These are phyloP conservation scores for Calcarius lapponicus DNA, from an alignment of 2,797 vertebrate genomes.

Conservation along the genomic window DNA sequence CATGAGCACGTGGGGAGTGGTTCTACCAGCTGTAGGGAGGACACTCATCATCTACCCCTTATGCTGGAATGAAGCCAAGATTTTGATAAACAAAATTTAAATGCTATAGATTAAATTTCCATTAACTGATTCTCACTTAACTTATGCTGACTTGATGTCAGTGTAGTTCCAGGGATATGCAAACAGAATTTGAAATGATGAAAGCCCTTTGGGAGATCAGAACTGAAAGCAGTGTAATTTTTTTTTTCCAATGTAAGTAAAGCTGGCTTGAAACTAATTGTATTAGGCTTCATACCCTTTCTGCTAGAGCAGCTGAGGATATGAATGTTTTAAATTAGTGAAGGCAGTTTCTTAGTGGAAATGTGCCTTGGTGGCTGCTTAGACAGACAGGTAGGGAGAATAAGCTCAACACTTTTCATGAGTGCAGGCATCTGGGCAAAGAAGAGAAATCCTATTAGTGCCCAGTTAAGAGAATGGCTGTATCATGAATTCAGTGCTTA, in stretches of 20 bases:
- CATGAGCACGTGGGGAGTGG: background rate
- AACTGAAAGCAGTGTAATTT: background rate
- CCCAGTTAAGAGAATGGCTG: slow-evolving; percentile 25
- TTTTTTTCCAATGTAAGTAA: background rate
- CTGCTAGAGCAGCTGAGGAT: slow-evolving; percentile 2
- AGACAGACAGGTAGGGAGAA: slow-evolving; percentile 20
- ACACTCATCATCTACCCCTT: background rate
- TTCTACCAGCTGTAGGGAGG: background rate
- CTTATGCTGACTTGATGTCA: slow-evolving; percentile 16
- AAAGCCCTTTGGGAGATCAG: background rate
- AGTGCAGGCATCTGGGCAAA: background rate
- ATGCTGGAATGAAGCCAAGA: background rate
- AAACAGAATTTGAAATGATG: slow-evolving; percentile 11
- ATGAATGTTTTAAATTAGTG: slow-evolving; percentile 36
- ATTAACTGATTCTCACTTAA: slow-evolving; percentile 21
- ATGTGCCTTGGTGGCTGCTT: background rate
- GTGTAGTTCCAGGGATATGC: background rate
- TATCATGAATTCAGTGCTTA: slow-evolving; percentile 17
- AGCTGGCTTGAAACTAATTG: slow-evolving; percentile 38
- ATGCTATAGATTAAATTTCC: slow-evolving; percentile 17
- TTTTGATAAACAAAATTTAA: background rate
- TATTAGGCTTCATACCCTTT: slow-evolving; percentile 15
- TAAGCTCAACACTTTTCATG: background rate
- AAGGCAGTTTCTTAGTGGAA: slow-evolving; percentile 34
- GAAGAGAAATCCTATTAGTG: slow-evolving; percentile 44